phyloP scores from a whole-genome alignment of 2,113 vertebrate species.

The Ctenodactylus gundi region DNA sequence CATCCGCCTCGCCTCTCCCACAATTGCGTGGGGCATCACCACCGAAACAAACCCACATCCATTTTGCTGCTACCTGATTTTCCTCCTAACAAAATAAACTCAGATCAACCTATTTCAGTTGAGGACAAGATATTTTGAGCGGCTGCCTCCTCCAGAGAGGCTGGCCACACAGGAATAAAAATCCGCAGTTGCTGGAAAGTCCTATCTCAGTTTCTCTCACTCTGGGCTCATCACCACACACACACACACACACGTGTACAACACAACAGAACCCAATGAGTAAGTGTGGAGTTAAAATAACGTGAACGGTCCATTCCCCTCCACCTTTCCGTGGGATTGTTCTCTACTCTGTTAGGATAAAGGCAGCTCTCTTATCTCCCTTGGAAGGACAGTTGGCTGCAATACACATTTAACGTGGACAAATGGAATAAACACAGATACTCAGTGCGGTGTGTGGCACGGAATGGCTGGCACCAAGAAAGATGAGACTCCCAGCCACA shows the following conservation, averaged over 20 bases:
- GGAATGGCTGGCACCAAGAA: neutral
- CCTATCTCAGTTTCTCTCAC: no score
- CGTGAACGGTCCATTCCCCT: neutral
- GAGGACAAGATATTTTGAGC: neutral
- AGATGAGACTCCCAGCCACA: neutral
- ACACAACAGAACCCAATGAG: neutral
- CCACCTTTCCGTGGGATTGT: neutral
- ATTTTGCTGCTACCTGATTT: conserved; percentile 9
- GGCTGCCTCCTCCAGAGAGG: neutral
- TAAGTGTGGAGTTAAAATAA: conserved; percentile 2
- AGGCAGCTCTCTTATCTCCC: neutral
- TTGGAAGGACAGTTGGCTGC: neutral
- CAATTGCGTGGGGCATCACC: neutral
- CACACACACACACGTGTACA: no score
- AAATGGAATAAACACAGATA: neutral
- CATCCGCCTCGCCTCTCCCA: neutral
- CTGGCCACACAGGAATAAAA: neutral
- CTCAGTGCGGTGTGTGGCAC: neutral
- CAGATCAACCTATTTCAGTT: neutral
- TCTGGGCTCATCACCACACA: no score
- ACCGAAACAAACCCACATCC: neutral
- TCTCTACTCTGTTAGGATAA: neutral
- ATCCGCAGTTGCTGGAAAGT: neutral
- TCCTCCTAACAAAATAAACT: conserved; percentile 10
- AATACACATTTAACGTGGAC: neutral